phyloP scores from a whole-genome alignment of 2,113 vertebrate species.

The Balaenoptera acutorostrata region DNA sequence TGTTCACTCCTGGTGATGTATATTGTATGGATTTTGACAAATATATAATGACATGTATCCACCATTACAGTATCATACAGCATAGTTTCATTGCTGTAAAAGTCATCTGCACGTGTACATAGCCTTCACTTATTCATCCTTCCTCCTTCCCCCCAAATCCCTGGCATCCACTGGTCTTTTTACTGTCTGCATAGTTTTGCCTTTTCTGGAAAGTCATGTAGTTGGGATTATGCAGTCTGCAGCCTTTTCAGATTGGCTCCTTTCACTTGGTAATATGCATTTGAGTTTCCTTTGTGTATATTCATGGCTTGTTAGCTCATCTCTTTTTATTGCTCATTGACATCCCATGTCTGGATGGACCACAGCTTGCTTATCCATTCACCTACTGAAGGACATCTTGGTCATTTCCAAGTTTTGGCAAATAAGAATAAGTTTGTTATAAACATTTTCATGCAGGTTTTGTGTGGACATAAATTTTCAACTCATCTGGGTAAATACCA shows the following conservation, averaged over 20 bases:
- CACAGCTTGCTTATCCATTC: neutral
- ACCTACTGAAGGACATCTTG: neutral
- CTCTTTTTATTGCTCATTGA: neutral
- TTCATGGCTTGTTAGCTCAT: too few species aligned
- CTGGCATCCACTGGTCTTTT: neutral
- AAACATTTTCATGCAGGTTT: neutral
- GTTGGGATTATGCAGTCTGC: fast-evolving
- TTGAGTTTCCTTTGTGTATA: neutral
- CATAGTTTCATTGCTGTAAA: neutral
- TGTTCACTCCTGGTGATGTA: neutral
- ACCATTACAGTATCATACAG: neutral
- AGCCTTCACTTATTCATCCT: neutral
- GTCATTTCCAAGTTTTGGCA: neutral
- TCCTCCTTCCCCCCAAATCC: neutral
- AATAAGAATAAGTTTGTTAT: neutral
- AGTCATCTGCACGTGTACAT: neutral
- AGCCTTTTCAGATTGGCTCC: neutral
- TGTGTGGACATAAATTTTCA: neutral
- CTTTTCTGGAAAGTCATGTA: neutral
- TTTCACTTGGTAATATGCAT: neutral
- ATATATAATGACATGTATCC: neutral
- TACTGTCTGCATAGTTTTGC: neutral
- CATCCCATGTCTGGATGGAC: neutral
- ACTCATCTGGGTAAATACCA: neutral
- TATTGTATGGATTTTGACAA: neutral